Percentiles rank a stretch among this genome's conserved stretches.
These are phyloP conservation scores for Nylanderia fulva DNA, from an alignment of 1,140 invertebrate genomes.

Conservation along the genomic window DNA sequence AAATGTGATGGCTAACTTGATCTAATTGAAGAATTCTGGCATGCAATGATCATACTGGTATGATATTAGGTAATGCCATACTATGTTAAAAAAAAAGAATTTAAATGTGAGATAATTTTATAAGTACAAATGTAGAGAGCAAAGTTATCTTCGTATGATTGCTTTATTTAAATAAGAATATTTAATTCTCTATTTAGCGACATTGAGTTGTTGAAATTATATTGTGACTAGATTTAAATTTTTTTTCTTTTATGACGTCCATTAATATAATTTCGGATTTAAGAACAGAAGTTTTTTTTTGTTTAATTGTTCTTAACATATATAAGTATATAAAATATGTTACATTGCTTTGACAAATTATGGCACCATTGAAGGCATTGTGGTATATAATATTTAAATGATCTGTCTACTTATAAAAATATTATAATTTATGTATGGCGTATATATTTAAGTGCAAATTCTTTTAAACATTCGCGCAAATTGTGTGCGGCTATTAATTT, in stretches of 20 bases:
- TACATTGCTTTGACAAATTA: conserved; percentile 54
- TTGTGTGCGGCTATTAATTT: background rate
- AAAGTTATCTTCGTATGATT: conserved; percentile 52
- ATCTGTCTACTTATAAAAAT: conserved; percentile 34
- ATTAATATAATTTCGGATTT: conserved; percentile 50
- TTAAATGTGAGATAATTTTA: conserved; percentile 7
- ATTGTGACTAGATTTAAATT: conserved; percentile 33
- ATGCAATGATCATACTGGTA: conserved; percentile 21
- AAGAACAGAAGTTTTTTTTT: conserved; percentile 5
- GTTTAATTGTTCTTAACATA: conserved; percentile 18
- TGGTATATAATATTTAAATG: conserved; percentile 44
- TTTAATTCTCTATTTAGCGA: conserved; percentile 43
- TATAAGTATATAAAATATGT: conserved; percentile 5
- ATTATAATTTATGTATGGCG: conserved; percentile 20
- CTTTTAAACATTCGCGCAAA: conserved; percentile 26
- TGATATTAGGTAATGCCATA: conserved; percentile 55
- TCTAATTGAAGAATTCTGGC: conserved; percentile 33
- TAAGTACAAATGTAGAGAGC: conserved; percentile 43
- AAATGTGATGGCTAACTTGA: background rate
- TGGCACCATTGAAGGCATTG: conserved; percentile 32
- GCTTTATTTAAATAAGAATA: conserved; percentile 44
- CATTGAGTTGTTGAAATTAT: conserved; percentile 47
- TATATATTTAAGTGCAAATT: background rate
- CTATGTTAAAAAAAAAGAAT: conserved; percentile 20
- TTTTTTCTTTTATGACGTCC: conserved; percentile 39